Evolutionary conservation across 2,888 invertebrate genomes (phyloP).

Genomic region (Bhutanitis thaidina): DNA sequence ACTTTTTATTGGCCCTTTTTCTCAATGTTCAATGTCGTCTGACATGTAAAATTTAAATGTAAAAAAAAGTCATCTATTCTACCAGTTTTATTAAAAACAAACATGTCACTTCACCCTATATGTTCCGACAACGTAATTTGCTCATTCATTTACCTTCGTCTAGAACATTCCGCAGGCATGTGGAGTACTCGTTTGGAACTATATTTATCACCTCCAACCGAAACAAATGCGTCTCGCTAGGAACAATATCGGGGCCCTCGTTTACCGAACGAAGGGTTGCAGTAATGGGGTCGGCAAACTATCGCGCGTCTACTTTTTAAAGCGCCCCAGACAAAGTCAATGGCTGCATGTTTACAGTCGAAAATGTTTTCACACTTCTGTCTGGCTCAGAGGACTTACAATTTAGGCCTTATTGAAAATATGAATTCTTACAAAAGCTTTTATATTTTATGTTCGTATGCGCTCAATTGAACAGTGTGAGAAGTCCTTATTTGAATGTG

Average conservation of each 20-base stretch:
- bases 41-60: too few relatives aligned
- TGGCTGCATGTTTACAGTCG: background rate
- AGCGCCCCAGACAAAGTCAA: background rate
- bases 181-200: background rate
- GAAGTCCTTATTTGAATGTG: too few relatives aligned
- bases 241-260: conserved; percentile 12
- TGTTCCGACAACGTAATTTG: conserved; percentile 2
- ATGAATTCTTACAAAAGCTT: background rate
- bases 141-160: conserved; percentile 5
- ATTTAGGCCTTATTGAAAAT: background rate
- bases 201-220: conserved; percentile 19
- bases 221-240: conserved; percentile 17
- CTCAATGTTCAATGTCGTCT: too few relatives aligned
- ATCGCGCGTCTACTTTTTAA: background rate
- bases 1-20: too few relatives aligned
- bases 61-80: too few relatives aligned
- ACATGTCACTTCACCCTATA: conserved; percentile 4
- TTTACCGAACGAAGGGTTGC: conserved; percentile 6
- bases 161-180: conserved; percentile 15
- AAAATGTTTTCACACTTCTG: background rate
- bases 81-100: background rate
- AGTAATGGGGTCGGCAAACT: conserved; percentile 12
- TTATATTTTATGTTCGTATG: too few relatives aligned
- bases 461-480: too few relatives aligned
- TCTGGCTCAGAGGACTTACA: background rate